These are phyloP conservation scores for Seira ritae DNA, from an alignment of 2,888 invertebrate species.

Conservation along the genomic window DNA sequence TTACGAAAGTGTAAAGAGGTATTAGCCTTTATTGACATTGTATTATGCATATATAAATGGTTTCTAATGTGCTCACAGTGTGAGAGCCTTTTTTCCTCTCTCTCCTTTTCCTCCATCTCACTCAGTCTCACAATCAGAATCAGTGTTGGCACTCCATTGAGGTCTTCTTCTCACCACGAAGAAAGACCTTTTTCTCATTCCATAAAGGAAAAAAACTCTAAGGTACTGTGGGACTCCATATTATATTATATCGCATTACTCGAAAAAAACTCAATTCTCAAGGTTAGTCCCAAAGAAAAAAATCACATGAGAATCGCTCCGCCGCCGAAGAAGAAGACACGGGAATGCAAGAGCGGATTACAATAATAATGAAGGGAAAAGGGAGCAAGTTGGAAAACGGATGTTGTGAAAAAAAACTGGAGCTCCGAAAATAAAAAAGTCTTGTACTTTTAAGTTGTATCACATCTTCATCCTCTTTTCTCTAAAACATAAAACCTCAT, in stretches of 20 bases:
- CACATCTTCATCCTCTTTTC: too few species aligned
- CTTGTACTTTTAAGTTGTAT: too few species aligned
- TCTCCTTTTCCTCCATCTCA: too few species aligned
- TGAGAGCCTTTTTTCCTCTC: conserved; percentile 50
- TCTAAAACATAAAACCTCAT: too few species aligned
- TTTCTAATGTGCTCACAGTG: conserved; percentile 52
- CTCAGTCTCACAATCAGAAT: too few species aligned
- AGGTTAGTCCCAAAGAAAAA: conserved; percentile 52
- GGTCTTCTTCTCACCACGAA: conserved; percentile 19
- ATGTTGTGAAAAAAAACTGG: conserved; percentile 38
- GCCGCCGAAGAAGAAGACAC: conserved; percentile 38
- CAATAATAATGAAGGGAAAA: conserved; percentile 33
- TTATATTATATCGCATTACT: too few species aligned
- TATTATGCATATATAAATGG: conserved; percentile 46
- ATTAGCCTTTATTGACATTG: background rate
- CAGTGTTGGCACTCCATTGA: background rate
- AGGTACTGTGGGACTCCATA: conserved; percentile 36
- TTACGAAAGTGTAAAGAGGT: too few species aligned
- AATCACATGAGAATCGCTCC: conserved; percentile 49
- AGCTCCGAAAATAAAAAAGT: background rate
- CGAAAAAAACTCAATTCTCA: conserved; percentile 54
- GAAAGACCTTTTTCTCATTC: background rate
- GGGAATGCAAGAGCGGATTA: conserved; percentile 34
- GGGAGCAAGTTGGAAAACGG: conserved; percentile 34
- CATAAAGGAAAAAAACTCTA: background rate